Evolutionary conservation across 2,113 vertebrate genomes (phyloP).

Genomic region (Cebidichthys violaceus): DNA sequence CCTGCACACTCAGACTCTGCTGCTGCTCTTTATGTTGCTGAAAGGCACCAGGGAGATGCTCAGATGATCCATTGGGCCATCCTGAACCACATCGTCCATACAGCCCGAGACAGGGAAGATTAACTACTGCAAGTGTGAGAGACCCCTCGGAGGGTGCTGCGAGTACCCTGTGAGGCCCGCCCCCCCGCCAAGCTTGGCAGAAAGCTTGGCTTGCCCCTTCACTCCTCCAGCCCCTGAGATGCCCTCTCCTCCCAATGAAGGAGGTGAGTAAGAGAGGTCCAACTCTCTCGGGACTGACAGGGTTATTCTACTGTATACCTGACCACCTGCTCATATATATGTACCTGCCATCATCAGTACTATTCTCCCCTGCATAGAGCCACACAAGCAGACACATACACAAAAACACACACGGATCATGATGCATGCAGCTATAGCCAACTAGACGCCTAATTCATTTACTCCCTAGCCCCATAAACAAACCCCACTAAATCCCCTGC

Average conservation of each 20-base stretch:
- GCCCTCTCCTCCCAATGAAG: constrained; percentile 95
- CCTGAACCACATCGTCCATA: constrained; percentile 57
- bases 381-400: constrained; percentile 5
- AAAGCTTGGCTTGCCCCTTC: constrained; percentile 71
- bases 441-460: constrained; percentile 54
- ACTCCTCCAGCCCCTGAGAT: constrained; percentile 83
- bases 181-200: constrained; percentile 73
- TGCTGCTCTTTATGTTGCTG: constrained; percentile 64
- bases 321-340: constrained; percentile 14
- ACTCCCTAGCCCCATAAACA: constrained; percentile 52
- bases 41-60: constrained; percentile 58
- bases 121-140: constrained; percentile 59
- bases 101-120: constrained; percentile 63
- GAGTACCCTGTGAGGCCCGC: constrained; percentile 71
- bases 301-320: constrained; percentile 12
- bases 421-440: constrained; percentile 37
- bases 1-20: constrained; percentile 34
- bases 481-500: constrained; percentile 51
- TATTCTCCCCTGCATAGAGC: constrained; percentile 5
- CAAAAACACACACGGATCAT: constrained; percentile 35
- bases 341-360: constrained; percentile 16
- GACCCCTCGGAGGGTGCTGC: constrained; percentile 61
- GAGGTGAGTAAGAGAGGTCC: constrained; percentile 85
- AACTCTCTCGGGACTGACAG: constrained; percentile 4
- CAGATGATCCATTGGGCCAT: constrained; percentile 76